A percentile compares a stretch with the other conserved stretches of the same genome.
Conservation (phyloP, 2,797 vertebrate genomes). For the Potorous gilbertii region DNA sequence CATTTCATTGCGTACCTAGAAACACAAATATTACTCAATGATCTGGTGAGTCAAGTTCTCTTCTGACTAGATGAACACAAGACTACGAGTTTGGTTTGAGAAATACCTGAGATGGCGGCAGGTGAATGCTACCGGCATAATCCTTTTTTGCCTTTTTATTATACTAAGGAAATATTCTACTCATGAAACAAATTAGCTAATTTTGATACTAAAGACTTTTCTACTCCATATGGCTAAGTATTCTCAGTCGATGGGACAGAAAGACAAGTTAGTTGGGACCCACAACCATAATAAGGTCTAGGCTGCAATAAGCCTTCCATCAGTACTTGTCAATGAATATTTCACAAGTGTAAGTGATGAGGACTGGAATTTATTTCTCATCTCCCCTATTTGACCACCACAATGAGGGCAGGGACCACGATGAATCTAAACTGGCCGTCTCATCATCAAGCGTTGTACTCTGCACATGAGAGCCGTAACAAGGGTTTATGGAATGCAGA, state of each 20-base stretch:
- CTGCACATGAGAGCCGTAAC: background rate
- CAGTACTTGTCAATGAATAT: background rate
- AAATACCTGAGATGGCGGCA: background rate
- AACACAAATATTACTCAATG: conserved; percentile 22
- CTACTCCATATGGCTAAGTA: background rate
- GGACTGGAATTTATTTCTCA: background rate
- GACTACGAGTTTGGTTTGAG: accelerated
- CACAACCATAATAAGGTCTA: background rate
- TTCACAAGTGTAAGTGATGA: background rate
- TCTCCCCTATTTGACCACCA: background rate
- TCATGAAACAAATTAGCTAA: background rate
- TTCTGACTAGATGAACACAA: background rate
- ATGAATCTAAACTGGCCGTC: background rate
- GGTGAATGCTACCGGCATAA: background rate
- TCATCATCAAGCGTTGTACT: background rate
- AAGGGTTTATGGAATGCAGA: background rate
- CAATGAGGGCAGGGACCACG: background rate
- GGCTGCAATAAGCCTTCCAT: background rate
- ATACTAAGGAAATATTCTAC: background rate
- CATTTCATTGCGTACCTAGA: conserved; percentile 99
- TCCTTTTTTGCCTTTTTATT: background rate
- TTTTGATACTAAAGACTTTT: background rate
- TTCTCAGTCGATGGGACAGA: background rate
- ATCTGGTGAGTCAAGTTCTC: background rate
- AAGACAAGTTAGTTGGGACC: background rate